Conservation (phyloP, 2,113 vertebrate genomes). For the Mustela nigripes region DNA sequence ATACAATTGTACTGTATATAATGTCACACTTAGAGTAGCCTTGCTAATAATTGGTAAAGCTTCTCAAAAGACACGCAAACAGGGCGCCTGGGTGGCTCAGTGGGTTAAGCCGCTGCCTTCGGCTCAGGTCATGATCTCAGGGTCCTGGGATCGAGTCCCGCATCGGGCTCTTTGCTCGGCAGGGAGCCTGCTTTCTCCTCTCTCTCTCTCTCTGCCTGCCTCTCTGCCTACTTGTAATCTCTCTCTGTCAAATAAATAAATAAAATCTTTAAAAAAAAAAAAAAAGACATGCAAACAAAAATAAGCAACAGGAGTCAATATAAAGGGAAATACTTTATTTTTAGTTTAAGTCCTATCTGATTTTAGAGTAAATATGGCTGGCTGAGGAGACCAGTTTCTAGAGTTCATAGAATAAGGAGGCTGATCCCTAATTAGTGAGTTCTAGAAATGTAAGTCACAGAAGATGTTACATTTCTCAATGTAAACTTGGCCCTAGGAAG, state of each 20-base stretch:
- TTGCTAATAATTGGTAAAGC: background rate
- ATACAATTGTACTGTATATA: background rate
- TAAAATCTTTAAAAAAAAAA: too few species aligned
- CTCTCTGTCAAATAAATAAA: too few species aligned
- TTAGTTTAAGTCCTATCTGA: background rate
- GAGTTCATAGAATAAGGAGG: background rate
- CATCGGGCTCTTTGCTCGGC: too few species aligned
- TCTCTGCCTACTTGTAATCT: too few species aligned
- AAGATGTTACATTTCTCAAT: background rate
- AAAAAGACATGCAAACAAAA: background rate
- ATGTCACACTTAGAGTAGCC: background rate
- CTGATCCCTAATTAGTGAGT: constrained; percentile 31
- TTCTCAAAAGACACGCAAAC: background rate
- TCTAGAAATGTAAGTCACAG: background rate
- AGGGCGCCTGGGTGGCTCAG: background rate
- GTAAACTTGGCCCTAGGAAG: background rate
- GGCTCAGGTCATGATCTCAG: too few species aligned
- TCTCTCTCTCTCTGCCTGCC: too few species aligned
- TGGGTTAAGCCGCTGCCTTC: too few species aligned
- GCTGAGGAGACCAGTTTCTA: background rate
- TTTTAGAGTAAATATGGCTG: constrained; percentile 2
- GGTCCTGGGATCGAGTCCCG: too few species aligned
- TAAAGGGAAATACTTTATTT: background rate
- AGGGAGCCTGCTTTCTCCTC: too few species aligned
- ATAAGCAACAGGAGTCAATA: background rate